Conservation (phyloP, 2,113 vertebrate genomes). For the Peucedramus taeniatus region DNA sequence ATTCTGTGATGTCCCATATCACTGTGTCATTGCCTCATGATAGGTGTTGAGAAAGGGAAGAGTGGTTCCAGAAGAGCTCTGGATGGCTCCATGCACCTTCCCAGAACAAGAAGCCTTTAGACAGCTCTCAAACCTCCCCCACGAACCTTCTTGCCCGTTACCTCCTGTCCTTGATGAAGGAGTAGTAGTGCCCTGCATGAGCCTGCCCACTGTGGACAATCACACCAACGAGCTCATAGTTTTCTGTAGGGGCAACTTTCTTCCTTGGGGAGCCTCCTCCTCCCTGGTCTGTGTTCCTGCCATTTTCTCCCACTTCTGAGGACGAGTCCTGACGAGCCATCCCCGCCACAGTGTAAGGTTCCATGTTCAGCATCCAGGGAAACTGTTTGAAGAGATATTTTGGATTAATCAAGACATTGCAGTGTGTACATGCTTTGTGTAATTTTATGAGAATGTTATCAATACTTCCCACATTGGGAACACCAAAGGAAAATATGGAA, state of each 20-base stretch:
- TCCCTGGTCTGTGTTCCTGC: conserved; percentile 78
- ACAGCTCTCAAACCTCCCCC: neutral
- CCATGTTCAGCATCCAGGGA: conserved; percentile 98
- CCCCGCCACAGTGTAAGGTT: conserved; percentile 95
- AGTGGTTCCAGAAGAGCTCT: neutral
- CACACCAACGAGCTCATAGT: conserved; percentile 96
- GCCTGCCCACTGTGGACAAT: conserved; percentile 98
- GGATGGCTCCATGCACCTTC: neutral
- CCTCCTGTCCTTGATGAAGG: conserved; percentile 98
- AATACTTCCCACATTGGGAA: neutral
- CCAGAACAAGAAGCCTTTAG: neutral
- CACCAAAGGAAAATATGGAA: neutral
- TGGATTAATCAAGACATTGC: neutral
- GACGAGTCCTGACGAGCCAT: conserved; percentile 97
- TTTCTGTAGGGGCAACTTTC: conserved; percentile 96
- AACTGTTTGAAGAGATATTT: conserved; percentile 76
- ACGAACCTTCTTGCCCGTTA: conserved; percentile 16
- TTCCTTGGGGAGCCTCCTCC: conserved; percentile 90
- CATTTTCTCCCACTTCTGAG: conserved; percentile 85
- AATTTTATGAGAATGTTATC: neutral
- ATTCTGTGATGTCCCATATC: accelerated
- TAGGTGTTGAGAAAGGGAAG: neutral
- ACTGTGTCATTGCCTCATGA: neutral
- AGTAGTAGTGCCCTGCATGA: conserved; percentile 97
- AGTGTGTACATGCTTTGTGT: accelerated